Evolutionary conservation across 2,888 invertebrate genomes (phyloP).

Genomic region (Mechanitis messenoides): DNA sequence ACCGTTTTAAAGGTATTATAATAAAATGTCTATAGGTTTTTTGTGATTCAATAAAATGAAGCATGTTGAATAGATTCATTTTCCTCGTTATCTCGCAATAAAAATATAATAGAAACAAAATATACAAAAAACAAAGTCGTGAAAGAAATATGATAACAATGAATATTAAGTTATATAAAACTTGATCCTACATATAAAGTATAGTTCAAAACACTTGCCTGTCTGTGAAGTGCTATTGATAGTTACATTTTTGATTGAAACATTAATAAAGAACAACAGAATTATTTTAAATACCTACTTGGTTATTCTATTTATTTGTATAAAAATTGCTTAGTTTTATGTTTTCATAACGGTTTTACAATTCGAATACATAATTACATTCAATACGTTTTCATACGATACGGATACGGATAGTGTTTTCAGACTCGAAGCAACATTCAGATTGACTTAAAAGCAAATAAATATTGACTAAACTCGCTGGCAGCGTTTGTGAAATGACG

Average conservation of each 20-base stretch:
- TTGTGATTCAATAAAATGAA: slow-evolving; percentile 11
- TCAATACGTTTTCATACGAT: too few relatives aligned
- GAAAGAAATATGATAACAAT: slow-evolving; percentile 27
- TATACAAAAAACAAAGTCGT: slow-evolving; percentile 19
- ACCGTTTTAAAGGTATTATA: not conserved
- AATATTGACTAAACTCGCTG: slow-evolving; percentile 50
- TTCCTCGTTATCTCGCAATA: slow-evolving; percentile 11
- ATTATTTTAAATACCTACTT: too few relatives aligned
- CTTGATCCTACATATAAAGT: not conserved
- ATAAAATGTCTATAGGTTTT: not conserved
- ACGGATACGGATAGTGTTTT: slow-evolving; percentile 28
- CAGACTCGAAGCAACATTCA: slow-evolving; percentile 42
- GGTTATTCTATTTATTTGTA: slow-evolving; percentile 5
- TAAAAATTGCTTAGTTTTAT: too few relatives aligned
- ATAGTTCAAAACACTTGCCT: slow-evolving; percentile 38
- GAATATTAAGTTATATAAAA: slow-evolving; percentile 34
- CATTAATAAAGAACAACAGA: too few relatives aligned
- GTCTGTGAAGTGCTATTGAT: slow-evolving; percentile 25
- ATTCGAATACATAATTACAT: not conserved
- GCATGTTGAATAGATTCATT: slow-evolving; percentile 11
- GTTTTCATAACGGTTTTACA: too few relatives aligned
- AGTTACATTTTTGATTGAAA: too few relatives aligned
- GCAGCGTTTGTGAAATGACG: slow-evolving; percentile 31
- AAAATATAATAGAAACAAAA: slow-evolving; percentile 22
- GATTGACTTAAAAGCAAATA: slow-evolving; percentile 36